Evolutionary conservation across 1,140 invertebrate species (phyloP).

Genomic region (Drosophila prosaltans): DNA sequence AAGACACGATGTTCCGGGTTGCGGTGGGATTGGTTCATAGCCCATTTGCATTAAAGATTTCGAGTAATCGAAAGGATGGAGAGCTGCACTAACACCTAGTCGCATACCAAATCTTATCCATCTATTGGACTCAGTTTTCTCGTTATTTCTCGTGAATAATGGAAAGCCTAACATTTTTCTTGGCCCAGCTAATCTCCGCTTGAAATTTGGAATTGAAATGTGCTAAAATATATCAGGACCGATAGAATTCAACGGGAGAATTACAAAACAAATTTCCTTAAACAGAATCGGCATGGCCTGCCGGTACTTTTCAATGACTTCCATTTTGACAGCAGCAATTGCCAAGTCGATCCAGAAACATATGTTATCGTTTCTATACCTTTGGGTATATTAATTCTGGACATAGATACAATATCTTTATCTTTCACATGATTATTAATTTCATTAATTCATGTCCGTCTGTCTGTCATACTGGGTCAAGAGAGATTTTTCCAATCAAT

Average conservation of each 20-base stretch:
- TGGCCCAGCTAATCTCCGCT: conserved; percentile 8
- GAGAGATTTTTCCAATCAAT: no score
- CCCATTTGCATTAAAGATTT: conserved; percentile 94
- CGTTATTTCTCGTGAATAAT: conserved; percentile 29
- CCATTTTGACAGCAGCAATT: no score
- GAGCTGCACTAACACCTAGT: conserved; percentile 72
- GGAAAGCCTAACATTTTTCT: conserved; percentile 43
- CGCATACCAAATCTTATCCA: conserved; percentile 79
- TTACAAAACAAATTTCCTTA: neutral
- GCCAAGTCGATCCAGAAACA: no score
- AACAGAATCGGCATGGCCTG: neutral
- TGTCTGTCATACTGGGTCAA: no score
- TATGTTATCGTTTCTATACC: neutral
- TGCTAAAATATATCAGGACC: conserved; percentile 41
- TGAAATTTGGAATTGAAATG: conserved; percentile 33
- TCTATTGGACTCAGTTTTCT: conserved; percentile 68
- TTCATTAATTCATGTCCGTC: no score
- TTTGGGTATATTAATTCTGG: no score
- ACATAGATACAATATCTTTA: no score
- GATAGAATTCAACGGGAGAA: conserved; percentile 11
- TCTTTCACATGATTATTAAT: no score
- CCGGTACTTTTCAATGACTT: neutral
- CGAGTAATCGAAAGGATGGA: conserved; percentile 91
- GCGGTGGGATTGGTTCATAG: conserved; percentile 92
- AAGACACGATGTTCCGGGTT: conserved; percentile 89